phyloP scores from a whole-genome alignment of 2,113 vertebrate species.

The Australoheros scitulus region DNA sequence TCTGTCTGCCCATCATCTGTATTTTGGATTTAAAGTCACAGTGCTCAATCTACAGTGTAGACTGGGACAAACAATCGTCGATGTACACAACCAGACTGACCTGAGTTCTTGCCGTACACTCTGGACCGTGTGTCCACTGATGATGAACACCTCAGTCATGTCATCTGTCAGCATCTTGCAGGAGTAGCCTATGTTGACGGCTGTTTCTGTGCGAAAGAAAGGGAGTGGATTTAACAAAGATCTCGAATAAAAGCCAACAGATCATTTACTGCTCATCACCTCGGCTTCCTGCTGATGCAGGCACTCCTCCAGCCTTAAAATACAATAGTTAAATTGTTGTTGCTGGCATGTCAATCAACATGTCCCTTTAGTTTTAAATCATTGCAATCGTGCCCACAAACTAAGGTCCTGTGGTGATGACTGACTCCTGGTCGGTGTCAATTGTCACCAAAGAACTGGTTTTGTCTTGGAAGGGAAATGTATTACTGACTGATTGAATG shows the following conservation, averaged over 20 bases:
- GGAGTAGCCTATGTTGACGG: slow-evolving; percentile 94
- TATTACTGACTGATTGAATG: no score
- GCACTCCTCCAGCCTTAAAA: background rate
- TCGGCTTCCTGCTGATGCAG: background rate
- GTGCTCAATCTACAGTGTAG: background rate
- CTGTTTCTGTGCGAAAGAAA: slow-evolving; percentile 82
- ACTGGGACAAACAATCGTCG: background rate
- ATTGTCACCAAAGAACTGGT: no score
- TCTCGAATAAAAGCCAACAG: background rate
- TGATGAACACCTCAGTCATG: slow-evolving; percentile 90
- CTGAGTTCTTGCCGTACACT: slow-evolving; percentile 92
- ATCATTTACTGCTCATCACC: background rate
- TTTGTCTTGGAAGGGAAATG: background rate
- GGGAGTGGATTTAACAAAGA: background rate
- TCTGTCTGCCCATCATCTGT: background rate
- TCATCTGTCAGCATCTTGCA: slow-evolving; percentile 96
- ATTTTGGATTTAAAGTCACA: background rate
- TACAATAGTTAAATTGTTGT: background rate
- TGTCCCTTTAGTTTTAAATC: background rate
- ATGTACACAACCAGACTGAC: slow-evolving; percentile 77
- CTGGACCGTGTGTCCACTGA: slow-evolving; percentile 90
- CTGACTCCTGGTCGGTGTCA: background rate
- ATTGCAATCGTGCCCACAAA: background rate
- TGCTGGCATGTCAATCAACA: background rate
- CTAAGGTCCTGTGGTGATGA: background rate